Evolutionary conservation across 2,888 invertebrate species (phyloP), one percentile per base, ranked within the genome.

Genomic region (Polyommatus icarus): DNA sequence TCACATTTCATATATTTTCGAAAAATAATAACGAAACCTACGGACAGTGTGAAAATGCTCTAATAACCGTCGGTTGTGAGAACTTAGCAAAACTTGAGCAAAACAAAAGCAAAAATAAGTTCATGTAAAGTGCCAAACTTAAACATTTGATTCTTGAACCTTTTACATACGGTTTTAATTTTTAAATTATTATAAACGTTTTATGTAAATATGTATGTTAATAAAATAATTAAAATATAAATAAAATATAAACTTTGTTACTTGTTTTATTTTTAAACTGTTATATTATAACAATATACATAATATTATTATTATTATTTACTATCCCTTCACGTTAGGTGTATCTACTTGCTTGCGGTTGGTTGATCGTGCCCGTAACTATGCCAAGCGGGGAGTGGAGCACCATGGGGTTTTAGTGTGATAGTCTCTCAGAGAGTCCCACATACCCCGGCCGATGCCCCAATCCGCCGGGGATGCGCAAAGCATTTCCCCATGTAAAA

Each of bases 161-260:
- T 76, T 77, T 77, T 59, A 59, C 54, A 67, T 76, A 67, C 73
- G 59, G 24, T 40, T 75, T 75, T 75, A 50, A 76, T 71, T 78
- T 76, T 79, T 80, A 79, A 80, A 79, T 80, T 81, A 78, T 81
- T 81, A 78, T 79, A 57, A 79, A 79, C 78, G 77, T 76, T 79
- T 81, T 81, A 80, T 83, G 83, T 83, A 83, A 81, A 83, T 83
- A 83, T 82, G 82, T 82, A 82, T 80, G 81, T 81, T 82, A 81
- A 77, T 79, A 82, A 82, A 79, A 79, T 78, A 79, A 80, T 79
- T 81, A 78, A 80, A 81, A 81, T 81, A 81, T 81, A 80, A 81
- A 81, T 81, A 80, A 81, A 80, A 77, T 79, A 71, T 76, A 61
- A n/a, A 67, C 59, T 36, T 57, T 57, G 29, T 46, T 59, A 78